A percentile compares a stretch with the other conserved stretches of the same genome.
Evolutionary conservation across 2,797 vertebrate species (phyloP).

Genomic region (Anniella stebbinsi): DNA sequence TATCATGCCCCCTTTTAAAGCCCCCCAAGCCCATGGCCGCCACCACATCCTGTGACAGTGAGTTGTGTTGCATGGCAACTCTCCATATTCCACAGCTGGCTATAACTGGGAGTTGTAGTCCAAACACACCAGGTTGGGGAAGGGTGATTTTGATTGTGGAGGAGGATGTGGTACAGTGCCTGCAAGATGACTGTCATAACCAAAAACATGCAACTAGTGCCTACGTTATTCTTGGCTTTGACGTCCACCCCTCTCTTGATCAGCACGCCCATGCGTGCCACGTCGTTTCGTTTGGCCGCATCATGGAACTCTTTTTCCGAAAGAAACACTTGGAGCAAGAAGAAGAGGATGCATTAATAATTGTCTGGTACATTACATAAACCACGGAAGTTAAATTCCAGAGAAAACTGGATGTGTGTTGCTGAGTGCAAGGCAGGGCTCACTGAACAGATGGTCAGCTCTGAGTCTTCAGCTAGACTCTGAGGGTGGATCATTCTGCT

Average conservation of each 20-base stretch:
- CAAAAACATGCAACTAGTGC: conserved; percentile 45
- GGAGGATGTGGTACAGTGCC: background rate
- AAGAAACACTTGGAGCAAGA: conserved; percentile 81
- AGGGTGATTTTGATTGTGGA: background rate
- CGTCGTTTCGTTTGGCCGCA: conserved; percentile 84
- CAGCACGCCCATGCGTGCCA: conserved; percentile 82
- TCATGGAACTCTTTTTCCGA: conserved; percentile 90
- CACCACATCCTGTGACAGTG: background rate
- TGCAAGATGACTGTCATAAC: background rate
- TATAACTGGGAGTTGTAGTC: no score
- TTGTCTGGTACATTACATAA: background rate
- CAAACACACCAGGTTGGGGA: no score
- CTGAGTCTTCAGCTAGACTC: background rate
- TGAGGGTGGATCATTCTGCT: background rate
- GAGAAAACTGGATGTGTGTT: background rate
- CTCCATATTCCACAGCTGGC: no score
- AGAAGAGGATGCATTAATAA: background rate
- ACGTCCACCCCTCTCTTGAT: conserved; percentile 85
- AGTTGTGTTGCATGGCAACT: no score
- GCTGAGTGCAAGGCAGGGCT: background rate
- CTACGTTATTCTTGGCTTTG: conserved; percentile 87
- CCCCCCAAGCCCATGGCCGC: background rate
- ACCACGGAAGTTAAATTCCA: background rate
- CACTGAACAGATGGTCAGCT: background rate
- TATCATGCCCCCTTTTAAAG: no score